Base-by-base conservation (phyloP, 2,888 invertebrate species). In the Eupithecia subumbrata region DNA sequence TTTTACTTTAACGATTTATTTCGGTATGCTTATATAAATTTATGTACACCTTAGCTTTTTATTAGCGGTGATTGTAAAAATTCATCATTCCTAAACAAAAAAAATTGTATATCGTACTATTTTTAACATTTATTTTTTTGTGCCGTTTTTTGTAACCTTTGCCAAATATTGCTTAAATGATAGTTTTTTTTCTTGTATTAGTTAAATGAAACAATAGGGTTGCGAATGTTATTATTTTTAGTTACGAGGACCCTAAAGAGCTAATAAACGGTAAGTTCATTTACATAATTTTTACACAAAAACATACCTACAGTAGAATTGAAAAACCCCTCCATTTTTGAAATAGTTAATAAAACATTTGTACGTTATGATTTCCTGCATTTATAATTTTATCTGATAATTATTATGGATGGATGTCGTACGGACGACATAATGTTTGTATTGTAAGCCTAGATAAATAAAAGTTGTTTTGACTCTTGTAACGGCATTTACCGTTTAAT, bases 121-220 rank as follows among this genome's bases (percentile, higher is more conserved):
- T 79, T 79, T 79, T 76, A 78, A 78, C 79, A 73, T 75, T 76
- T 82, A 83, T 82, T 76, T 67, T 30, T 82, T 80, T 83, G 78
- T 84, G 80, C 80, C 81, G 79, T 82, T 82, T 82, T 60, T 83
- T 82, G 82, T 80, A 83, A 81, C 81, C 81, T 86, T 84, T 85
- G 86, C 87, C 86, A 87, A 86, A 87, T 86, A 85, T 85, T 85
- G 84, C 86, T 83, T 84, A 80, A 84, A 43, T 85, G 84, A 82
- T 84, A 83, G 81, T 81, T 80, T 81, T 81, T 45, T 81, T 72
- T 78, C 79, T 77, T 78, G 74, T 78, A 77, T 40, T 76, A 45
- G 72, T 40, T 72, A 78, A 72, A 82, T 82, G 80, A 78, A 80
- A 80, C 79, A 43, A 78, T 79, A 73, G 75, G 81, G 79, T 79